A percentile compares a stretch with the other conserved stretches of the same genome.
phyloP scores from a whole-genome alignment of 37 sponge, comb jelly and placozoan genomes.

The Haliclona indistincta region DNA sequence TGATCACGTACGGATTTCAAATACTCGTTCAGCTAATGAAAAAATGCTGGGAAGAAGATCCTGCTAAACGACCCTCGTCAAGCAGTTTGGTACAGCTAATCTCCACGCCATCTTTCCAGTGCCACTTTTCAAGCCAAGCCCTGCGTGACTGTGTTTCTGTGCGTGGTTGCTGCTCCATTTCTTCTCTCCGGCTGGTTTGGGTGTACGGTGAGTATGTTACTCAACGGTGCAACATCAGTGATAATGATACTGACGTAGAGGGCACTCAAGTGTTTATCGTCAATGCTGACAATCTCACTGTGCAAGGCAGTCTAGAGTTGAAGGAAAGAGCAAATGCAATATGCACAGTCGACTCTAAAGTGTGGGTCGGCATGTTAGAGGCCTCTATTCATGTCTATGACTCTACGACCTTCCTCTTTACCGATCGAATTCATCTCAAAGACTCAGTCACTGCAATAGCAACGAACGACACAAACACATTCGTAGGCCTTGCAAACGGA shows the following conservation, averaged over 20 bases:
- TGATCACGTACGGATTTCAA: slow-evolving; percentile 39
- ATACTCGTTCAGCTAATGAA: slow-evolving; percentile 70
- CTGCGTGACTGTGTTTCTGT: slow-evolving; percentile 67
- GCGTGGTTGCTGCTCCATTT: slow-evolving; percentile 66
- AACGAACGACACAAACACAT: slow-evolving; percentile 68
- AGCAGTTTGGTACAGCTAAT: slow-evolving; percentile 19
- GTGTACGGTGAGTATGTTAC: slow-evolving; percentile 65
- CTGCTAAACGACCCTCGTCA: slow-evolving; percentile 36
- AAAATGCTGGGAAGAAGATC: slow-evolving; percentile 74
- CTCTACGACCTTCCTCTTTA: slow-evolving; percentile 68
- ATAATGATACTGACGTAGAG: slow-evolving; percentile 3
- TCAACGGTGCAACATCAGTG: not conserved
- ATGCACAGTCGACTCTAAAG: slow-evolving; percentile 67
- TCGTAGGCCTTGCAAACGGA: slow-evolving; percentile 81
- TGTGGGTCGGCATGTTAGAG: slow-evolving; percentile 78
- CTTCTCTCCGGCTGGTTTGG: slow-evolving; percentile 73
- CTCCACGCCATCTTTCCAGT: slow-evolving; percentile 42
- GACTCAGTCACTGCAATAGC: slow-evolving; percentile 78
- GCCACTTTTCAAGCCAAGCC: slow-evolving; percentile 53
- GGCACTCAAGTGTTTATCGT: slow-evolving; percentile 83
- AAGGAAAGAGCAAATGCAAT: slow-evolving; percentile 61
- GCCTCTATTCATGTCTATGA: slow-evolving; percentile 78
- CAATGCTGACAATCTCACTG: slow-evolving; percentile 60
- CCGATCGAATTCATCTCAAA: slow-evolving; percentile 47
- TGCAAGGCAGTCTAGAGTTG: slow-evolving; percentile 70